These are phyloP conservation scores for Oreocharis arfaki DNA, from an alignment of 2,113 vertebrate species.

Conservation along the genomic window DNA sequence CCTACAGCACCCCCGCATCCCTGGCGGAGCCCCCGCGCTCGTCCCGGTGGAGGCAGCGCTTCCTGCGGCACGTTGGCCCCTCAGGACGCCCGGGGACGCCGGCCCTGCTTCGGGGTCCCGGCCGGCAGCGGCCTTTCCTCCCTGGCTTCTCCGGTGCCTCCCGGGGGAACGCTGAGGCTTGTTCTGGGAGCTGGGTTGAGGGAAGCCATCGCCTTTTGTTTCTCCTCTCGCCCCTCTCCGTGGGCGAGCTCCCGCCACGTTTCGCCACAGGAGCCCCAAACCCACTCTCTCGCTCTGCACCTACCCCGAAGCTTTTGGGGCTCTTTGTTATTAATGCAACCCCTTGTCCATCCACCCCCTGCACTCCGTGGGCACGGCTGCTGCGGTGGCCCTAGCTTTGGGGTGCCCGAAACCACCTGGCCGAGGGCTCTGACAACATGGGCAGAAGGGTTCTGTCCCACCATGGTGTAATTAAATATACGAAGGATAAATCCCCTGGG, in stretches of 20 bases:
- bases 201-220: constrained; percentile 16
- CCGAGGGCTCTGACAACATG: fast-evolving
- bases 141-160: not conserved
- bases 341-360: fast-evolving
- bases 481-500: not conserved
- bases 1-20: not conserved
- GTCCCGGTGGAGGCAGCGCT: not conserved
- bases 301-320: not conserved
- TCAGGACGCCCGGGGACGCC: not conserved
- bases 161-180: not conserved
- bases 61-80: not conserved
- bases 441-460: not conserved
- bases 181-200: not conserved
- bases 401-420: not conserved
- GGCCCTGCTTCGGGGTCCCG: not conserved
- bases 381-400: fast-evolving
- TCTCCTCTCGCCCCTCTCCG: not conserved
- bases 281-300: not conserved
- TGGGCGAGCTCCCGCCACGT: not conserved
- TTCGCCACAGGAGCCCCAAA: not conserved
- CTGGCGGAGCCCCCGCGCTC: not conserved
- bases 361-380: not conserved
- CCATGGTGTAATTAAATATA: fast-evolving
- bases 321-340: not conserved
- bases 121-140: not conserved